A percentile compares a stretch with the other conserved stretches of the same genome.
phyloP scores from a whole-genome alignment of 2,888 invertebrate genomes.

The Chrysolina oricalcia region DNA sequence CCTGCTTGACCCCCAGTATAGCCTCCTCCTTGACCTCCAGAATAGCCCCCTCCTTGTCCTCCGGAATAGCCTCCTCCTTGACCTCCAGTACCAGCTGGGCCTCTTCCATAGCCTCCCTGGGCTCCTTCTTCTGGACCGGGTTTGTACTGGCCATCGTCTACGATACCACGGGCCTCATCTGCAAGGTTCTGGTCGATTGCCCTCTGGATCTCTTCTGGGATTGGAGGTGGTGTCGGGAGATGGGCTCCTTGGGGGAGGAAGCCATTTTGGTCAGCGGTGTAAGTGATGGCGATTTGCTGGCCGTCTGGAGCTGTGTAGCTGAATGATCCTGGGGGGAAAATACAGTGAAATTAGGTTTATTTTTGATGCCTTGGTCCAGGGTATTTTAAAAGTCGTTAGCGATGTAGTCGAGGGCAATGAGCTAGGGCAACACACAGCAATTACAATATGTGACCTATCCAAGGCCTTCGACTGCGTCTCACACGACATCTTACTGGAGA shows the following conservation, averaged over 20 bases:
- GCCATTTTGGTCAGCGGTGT: conserved; percentile 76
- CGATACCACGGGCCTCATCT: conserved; percentile 62
- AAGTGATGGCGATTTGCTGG: conserved; percentile 70
- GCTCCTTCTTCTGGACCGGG: conserved; percentile 55
- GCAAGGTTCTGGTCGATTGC: conserved; percentile 61
- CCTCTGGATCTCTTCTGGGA: conserved; percentile 75
- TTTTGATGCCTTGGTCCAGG: no score
- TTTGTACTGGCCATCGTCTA: conserved; percentile 62
- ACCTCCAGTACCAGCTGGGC: conserved; percentile 42
- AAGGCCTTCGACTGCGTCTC: no score
- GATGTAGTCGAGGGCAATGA: no score
- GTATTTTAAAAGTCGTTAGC: no score
- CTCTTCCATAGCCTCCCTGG: conserved; percentile 30
- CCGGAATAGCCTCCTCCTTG: conserved; percentile 43
- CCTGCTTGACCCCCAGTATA: conserved; percentile 40
- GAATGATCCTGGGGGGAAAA: conserved; percentile 59
- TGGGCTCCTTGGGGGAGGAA: conserved; percentile 75
- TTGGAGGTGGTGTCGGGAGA: conserved; percentile 76
- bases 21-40: conserved; percentile 23
- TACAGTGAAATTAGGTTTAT: no score
- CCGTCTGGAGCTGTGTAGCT: conserved; percentile 65
- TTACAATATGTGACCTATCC: no score
- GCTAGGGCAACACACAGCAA: no score
- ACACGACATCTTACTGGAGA: no score
- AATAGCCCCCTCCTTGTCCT: conserved; percentile 42